These are phyloP conservation scores for Siphamia tubifer DNA, from an alignment of 2,113 vertebrate genomes.

Conservation along the genomic window DNA sequence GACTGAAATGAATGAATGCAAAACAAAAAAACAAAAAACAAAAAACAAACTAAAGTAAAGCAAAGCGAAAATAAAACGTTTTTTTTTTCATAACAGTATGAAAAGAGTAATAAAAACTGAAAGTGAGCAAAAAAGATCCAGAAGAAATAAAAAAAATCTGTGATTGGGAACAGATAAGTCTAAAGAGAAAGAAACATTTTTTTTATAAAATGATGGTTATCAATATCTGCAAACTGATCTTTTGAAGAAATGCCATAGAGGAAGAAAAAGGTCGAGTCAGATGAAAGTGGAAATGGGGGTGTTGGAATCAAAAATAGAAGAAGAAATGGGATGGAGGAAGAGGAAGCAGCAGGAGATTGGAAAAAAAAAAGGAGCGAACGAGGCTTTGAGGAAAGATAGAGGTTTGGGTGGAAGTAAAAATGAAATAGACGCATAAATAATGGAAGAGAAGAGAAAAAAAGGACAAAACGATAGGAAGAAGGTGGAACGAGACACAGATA, in stretches of 20 bases:
- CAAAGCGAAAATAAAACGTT: too few species aligned
- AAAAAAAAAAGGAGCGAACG: too few species aligned
- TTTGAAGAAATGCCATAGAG: background rate
- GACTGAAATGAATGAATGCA: too few species aligned
- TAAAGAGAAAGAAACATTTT: constrained; percentile 7
- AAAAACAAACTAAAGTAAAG: too few species aligned
- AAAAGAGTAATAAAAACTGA: background rate
- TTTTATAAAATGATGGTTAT: background rate
- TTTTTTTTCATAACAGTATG: too few species aligned
- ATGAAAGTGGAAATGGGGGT: background rate
- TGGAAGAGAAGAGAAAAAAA: too few species aligned
- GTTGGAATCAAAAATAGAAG: background rate
- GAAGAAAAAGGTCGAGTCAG: background rate
- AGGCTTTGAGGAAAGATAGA: background rate
- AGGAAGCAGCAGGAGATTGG: background rate
- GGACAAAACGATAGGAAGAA: too few species aligned
- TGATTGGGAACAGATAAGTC: background rate
- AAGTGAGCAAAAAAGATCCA: background rate
- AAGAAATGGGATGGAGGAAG: background rate
- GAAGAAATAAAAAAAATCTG: background rate
- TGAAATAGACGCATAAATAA: background rate
- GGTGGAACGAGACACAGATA: background rate
- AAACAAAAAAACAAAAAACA: too few species aligned
- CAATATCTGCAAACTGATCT: background rate
- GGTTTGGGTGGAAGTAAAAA: background rate